phyloP scores from a whole-genome alignment of 1,140 invertebrate genomes.

The Drosophila elegans region DNA sequence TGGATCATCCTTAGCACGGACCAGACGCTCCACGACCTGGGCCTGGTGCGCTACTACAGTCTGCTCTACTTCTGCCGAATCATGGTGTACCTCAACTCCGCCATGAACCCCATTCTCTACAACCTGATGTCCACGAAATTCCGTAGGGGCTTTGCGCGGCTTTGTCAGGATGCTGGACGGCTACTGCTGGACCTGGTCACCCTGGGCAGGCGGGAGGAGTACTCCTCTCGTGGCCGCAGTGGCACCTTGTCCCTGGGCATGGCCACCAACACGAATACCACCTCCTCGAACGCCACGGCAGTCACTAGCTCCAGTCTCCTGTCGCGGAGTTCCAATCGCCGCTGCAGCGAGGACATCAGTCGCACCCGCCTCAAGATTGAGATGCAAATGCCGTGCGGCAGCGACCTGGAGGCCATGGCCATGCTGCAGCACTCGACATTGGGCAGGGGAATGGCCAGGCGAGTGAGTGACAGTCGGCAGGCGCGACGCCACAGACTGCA shows the following conservation, averaged over 20 bases:
- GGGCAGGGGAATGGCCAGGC: conserved; percentile 23
- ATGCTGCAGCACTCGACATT: conserved; percentile 65
- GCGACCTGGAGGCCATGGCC: conserved; percentile 73
- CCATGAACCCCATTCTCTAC: conserved; percentile 95
- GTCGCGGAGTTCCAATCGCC: conserved; percentile 75
- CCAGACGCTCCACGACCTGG: conserved; percentile 88
- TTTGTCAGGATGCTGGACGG: conserved; percentile 85
- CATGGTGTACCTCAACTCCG: conserved; percentile 95
- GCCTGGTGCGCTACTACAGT: conserved; percentile 93
- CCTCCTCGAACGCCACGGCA: conserved; percentile 62
- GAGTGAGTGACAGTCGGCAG: conserved; percentile 59
- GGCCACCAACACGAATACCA: conserved; percentile 67
- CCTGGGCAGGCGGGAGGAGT: conserved; percentile 38
- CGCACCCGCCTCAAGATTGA: conserved; percentile 75
- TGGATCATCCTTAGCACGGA: conserved; percentile 92
- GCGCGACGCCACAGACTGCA: conserved; percentile 54
- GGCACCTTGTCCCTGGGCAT: conserved; percentile 59
- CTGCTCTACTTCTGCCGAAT: conserved; percentile 94
- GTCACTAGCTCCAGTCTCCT: conserved; percentile 76
- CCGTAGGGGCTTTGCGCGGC: conserved; percentile 91
- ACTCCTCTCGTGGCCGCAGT: conserved; percentile 46
- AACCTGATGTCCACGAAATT: conserved; percentile 97
- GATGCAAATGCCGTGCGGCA: conserved; percentile 71
- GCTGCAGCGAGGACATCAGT: conserved; percentile 71
- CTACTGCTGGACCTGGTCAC: conserved; percentile 67